These are phyloP conservation scores for Mustela nigripes DNA, from an alignment of 2,113 vertebrate species.

Conservation along the genomic window DNA sequence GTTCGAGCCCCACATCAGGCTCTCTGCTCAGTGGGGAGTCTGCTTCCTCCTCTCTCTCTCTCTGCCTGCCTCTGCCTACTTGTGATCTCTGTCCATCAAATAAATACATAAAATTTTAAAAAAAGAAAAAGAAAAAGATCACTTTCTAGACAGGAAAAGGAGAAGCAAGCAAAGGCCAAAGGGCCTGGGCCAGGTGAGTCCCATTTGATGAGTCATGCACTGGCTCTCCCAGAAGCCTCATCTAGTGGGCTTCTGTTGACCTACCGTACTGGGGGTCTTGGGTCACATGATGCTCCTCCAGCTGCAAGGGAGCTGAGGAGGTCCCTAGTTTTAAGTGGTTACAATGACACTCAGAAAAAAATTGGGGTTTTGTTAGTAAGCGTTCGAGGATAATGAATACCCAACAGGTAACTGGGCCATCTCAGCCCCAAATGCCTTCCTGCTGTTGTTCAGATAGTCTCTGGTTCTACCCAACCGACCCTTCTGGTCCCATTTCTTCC, in stretches of 20 bases:
- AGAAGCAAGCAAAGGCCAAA: not conserved
- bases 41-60: no score
- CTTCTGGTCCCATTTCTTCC: not conserved
- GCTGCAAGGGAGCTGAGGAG: not conserved
- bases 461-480: rapidly evolving
- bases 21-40: no score
- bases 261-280: no score
- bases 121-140: no score
- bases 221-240: not conserved
- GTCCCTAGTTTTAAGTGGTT: not conserved
- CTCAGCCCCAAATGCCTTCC: not conserved
- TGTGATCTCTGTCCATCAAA: no score
- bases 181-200: not conserved
- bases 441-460: no score
- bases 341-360: not conserved
- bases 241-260: not conserved
- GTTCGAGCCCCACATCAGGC: no score
- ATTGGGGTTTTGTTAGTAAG: not conserved
- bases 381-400: not conserved
- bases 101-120: no score
- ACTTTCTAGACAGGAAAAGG: not conserved
- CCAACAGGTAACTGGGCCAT: not conserved
- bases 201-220: not conserved
- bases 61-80: no score
- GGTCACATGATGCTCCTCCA: not conserved